phyloP scores from a whole-genome alignment of 2,888 invertebrate genomes.

The Megastigmus dorsalis region DNA sequence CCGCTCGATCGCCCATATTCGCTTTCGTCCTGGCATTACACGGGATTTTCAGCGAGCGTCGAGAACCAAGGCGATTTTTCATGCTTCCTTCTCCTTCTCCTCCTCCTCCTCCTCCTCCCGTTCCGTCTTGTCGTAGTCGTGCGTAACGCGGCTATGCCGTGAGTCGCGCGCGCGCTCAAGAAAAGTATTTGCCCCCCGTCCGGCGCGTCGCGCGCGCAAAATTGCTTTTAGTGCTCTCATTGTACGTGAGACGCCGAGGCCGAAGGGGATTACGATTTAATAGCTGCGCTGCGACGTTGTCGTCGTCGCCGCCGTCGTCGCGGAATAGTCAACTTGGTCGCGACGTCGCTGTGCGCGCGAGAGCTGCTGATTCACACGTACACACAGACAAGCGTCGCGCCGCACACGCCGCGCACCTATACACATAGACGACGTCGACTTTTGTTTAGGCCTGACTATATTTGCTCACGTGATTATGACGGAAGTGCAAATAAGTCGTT shows the following conservation, averaged over 20 bases:
- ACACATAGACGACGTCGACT: too few relatives aligned
- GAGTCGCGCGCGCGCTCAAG: too few relatives aligned
- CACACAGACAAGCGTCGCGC: not conserved
- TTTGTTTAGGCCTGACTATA: constrained; percentile 31
- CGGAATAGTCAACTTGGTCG: too few relatives aligned
- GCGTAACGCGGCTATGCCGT: not conserved
- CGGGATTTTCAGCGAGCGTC: not conserved
- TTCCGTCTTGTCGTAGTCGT: not conserved
- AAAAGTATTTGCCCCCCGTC: constrained; percentile 47
- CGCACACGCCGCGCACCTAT: too few relatives aligned
- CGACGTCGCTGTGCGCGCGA: too few relatives aligned
- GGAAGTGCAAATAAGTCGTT: constrained; percentile 60
- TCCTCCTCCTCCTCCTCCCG: not conserved
- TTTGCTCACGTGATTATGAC: constrained; percentile 58
- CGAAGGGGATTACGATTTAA: constrained; percentile 66
- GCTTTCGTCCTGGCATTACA: constrained; percentile 4
- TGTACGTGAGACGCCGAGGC: constrained; percentile 66
- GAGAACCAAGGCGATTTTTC: constrained; percentile 25
- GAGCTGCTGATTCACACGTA: not conserved
- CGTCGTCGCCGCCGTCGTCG: not conserved
- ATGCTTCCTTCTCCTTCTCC: not conserved
- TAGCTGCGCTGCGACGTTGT: constrained; percentile 26
- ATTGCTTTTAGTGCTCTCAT: constrained; percentile 60
- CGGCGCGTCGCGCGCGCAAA: constrained; percentile 61
- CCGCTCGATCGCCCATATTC: not conserved